Conservation (phyloP, 2,113 vertebrate genomes). For the Takifugu bimaculatus region DNA sequence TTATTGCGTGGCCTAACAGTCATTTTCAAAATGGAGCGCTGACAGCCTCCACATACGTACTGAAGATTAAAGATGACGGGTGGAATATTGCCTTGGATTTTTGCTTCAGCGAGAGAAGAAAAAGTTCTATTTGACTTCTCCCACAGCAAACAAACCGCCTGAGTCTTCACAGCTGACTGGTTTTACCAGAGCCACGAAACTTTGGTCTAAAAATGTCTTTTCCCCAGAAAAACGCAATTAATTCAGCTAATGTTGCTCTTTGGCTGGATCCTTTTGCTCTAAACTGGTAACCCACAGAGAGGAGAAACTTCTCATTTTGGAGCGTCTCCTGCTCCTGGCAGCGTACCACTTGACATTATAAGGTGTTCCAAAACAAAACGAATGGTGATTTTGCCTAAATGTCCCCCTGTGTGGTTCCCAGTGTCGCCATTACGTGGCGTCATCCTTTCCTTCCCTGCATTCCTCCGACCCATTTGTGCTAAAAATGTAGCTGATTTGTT, state of each 20-base stretch:
- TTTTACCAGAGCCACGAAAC: background rate
- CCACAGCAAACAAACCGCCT: background rate
- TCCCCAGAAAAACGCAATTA: too few species aligned
- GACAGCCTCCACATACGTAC: slow-evolving; percentile 3
- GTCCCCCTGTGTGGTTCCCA: background rate
- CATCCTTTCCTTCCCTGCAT: background rate
- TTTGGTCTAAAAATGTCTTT: background rate
- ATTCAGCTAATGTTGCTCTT: too few species aligned
- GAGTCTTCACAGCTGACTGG: background rate
- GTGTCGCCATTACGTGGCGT: background rate
- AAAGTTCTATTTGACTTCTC: too few species aligned
- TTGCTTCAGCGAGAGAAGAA: background rate
- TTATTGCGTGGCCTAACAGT: background rate
- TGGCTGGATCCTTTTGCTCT: too few species aligned
- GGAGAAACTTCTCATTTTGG: too few species aligned
- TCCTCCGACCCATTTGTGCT: slow-evolving; percentile 11
- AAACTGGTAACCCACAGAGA: too few species aligned
- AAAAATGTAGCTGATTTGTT: slow-evolving; percentile 20
- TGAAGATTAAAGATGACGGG: background rate
- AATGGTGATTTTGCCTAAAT: slow-evolving; percentile 3
- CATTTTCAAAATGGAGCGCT: background rate
- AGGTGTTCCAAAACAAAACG: background rate
- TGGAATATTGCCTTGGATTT: background rate
- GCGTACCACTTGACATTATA: too few species aligned
- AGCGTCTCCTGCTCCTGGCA: too few species aligned